Evolutionary conservation across 2,888 invertebrate genomes (phyloP).

Genomic region (Cryptocephalus primarius): DNA sequence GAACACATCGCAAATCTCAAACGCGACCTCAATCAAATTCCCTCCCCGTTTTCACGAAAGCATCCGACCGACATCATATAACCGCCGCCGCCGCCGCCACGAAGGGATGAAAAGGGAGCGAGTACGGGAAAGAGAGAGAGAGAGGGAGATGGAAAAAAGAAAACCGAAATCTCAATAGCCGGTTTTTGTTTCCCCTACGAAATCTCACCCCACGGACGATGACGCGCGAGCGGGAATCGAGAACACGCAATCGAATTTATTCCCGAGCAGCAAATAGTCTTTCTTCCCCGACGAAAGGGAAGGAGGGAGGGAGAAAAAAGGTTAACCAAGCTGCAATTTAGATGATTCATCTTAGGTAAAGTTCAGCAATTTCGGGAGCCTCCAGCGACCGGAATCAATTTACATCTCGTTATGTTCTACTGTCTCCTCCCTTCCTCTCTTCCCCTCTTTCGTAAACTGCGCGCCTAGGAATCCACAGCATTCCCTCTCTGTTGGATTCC

Average conservation of each 20-base stretch:
- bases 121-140: no score
- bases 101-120: no score
- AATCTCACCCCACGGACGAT: no score
- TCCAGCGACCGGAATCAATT: slow-evolving; percentile 36
- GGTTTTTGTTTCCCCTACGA: no score
- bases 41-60: no score
- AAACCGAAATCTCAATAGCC: no score
- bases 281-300: slow-evolving; percentile 12
- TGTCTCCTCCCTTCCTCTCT: slow-evolving; percentile 20
- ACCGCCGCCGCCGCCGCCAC: no score
- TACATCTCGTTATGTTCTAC: slow-evolving; percentile 33
- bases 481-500: no score
- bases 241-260: slow-evolving; percentile 6
- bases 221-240: neutral
- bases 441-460: slow-evolving; percentile 11
- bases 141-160: no score
- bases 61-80: no score
- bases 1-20: no score
- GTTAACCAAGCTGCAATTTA: slow-evolving; percentile 33
- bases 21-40: no score
- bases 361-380: slow-evolving; percentile 35
- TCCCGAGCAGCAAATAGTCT: slow-evolving; percentile 4
- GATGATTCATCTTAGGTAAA: slow-evolving; percentile 35
- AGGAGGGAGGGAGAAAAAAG: slow-evolving; percentile 6
- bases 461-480: neutral